phyloP scores from a whole-genome alignment of 2,888 invertebrate species.

The Eilema griseolum region DNA sequence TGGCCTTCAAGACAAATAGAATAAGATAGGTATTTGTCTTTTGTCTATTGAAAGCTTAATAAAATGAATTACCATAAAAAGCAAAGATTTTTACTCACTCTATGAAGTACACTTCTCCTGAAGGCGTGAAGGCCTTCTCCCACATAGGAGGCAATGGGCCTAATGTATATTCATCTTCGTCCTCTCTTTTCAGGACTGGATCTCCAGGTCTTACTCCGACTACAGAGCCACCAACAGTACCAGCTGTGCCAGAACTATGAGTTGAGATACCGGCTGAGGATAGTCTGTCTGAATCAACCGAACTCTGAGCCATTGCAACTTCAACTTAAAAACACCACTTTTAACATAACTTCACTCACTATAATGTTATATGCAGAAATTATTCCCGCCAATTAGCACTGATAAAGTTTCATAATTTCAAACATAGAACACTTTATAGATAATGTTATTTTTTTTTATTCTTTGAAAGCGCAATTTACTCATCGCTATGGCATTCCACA shows the following conservation, averaged over 20 bases:
- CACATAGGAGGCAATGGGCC: conserved; percentile 98
- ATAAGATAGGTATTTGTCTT: too few species aligned
- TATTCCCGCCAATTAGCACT: conserved; percentile 41
- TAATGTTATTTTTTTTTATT: conserved; percentile 41
- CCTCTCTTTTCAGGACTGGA: conserved; percentile 78
- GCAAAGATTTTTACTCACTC: conserved; percentile 89
- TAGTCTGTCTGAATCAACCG: conserved; percentile 82
- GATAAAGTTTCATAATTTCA: conserved; percentile 32
- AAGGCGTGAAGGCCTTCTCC: conserved; percentile 99
- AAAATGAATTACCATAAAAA: background rate
- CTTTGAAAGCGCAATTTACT: conserved; percentile 64
- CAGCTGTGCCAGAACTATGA: conserved; percentile 82
- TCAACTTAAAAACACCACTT: conserved; percentile 34
- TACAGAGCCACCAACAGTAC: conserved; percentile 81
- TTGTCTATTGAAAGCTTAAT: background rate
- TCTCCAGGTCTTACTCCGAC: conserved; percentile 80
- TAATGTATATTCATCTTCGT: conserved; percentile 91
- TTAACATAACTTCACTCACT: conserved; percentile 40
- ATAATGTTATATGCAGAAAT: conserved; percentile 23
- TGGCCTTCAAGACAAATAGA: too few species aligned
- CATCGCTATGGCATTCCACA: conserved; percentile 74
- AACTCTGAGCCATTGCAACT: conserved; percentile 77
- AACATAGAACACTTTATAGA: conserved; percentile 47
- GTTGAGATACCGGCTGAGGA: conserved; percentile 84
- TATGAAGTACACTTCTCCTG: conserved; percentile 98